Evolutionary conservation across 2,888 invertebrate species (phyloP), one percentile per base, ranked within the genome.

Genomic region (Andrena bucephala): DNA sequence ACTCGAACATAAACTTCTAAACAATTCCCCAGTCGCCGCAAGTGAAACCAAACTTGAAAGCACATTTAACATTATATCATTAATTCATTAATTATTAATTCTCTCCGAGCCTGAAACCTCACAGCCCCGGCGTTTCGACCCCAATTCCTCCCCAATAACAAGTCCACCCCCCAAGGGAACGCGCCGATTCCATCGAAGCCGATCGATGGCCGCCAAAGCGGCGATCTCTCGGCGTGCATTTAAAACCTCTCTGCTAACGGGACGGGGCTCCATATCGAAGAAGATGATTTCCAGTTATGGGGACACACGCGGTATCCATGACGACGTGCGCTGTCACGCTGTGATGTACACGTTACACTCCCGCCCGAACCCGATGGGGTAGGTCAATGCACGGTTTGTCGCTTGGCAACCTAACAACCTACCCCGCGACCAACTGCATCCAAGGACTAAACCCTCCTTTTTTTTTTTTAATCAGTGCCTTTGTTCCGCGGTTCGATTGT

Each of bases 341-440:
- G 77, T 79, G 77, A 83, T 71, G 80, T 83, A 81, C 83, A 54
- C 69, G 76, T 85, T 87, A 70, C 63, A 80, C 80, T 50, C 69
- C 65, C 63, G 48, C 72, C 63, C 70, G 82, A 87, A 89, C 84
- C 24, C 57, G 87, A 88, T 86, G 89, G 88, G 90, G 88, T 88
- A 90, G 91, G 91, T 91, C 91, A 91, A 89, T 87, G 91, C 83
- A 90, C 89, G 89, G 85, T 90, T 90, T 88, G 90, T 91, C 91
- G 91, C 90, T 87, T 89, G 90, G 91, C 91, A 91, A 90, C 90
- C 89, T 88, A 91, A 91, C 90, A 90, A 89, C 87, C 89, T 90
- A 88, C 88, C 89, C 87, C 36, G 86, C 83, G 71, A 87, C 83
- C 87, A 83, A 88, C 88, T 85, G 72, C 87, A 84, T 82, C 85